These are phyloP conservation scores for Tipula helvola DNA, from an alignment of 2,888 invertebrate species.

Conservation along the genomic window DNA sequence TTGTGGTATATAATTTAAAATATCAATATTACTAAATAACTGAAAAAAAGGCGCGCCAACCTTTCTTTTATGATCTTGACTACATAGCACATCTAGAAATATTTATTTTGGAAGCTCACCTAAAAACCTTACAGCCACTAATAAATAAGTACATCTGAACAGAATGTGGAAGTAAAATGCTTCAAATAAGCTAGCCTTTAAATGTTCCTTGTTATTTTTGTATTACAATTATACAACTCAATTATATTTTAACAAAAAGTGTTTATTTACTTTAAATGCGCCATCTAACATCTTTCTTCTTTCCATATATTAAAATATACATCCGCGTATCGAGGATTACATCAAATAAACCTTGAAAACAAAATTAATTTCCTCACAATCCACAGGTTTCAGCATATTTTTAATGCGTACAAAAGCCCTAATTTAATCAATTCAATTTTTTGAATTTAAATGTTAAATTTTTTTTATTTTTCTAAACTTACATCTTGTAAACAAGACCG, in stretches of 20 bases:
- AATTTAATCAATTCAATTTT: not conserved
- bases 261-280: not conserved
- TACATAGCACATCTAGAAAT: too few species aligned
- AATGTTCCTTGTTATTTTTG: not conserved
- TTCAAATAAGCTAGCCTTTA: too few species aligned
- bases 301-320: not conserved
- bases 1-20: too few species aligned
- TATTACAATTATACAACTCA: not conserved
- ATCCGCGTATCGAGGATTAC: not conserved
- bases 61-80: too few species aligned
- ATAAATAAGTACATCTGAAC: too few species aligned
- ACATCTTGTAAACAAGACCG: not conserved
- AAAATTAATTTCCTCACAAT: not conserved
- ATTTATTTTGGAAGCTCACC: too few species aligned
- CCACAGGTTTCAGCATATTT: not conserved
- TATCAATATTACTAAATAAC: too few species aligned
- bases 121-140: too few species aligned
- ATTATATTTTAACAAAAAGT: not conserved
- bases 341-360: not conserved
- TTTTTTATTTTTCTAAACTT: not conserved
- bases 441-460: too few species aligned
- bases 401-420: not conserved
- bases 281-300: not conserved
- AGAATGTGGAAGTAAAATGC: too few species aligned
- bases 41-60: too few species aligned